A percentile compares a stretch with the other conserved stretches of the same genome.
phyloP scores from a whole-genome alignment of 2,888 invertebrate species.

The Scaptomyza reducta region DNA sequence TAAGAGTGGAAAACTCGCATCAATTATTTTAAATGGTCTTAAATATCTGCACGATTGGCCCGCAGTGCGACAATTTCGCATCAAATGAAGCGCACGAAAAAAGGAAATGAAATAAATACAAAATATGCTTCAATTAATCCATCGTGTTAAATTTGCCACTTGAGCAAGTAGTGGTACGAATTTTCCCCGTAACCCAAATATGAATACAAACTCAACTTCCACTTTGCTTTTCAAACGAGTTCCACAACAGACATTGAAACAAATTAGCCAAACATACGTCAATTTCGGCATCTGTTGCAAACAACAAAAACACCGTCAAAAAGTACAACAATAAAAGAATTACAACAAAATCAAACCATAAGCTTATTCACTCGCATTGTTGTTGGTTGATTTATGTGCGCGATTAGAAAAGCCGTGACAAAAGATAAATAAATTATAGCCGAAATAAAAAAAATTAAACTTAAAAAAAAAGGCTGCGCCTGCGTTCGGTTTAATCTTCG shows the following conservation, averaged over 20 bases:
- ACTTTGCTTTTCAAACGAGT: conserved; percentile 40
- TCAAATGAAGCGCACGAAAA: conserved; percentile 22
- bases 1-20: conserved; percentile 62
- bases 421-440: conserved; percentile 40
- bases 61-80: conserved; percentile 46
- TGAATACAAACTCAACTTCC: conserved; percentile 9
- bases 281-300: conserved; percentile 14
- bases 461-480: conserved; percentile 43
- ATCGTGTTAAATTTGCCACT: conserved; percentile 38
- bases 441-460: conserved; percentile 35
- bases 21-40: conserved; percentile 67
- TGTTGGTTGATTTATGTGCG: conserved; percentile 66
- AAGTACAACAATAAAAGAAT: conserved; percentile 6
- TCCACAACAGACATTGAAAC: conserved; percentile 30
- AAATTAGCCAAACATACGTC: conserved; percentile 25
- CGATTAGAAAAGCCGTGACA: conserved; percentile 65
- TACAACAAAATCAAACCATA: conserved; percentile 11
- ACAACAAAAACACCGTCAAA: conserved; percentile 12
- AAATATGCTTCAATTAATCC: conserved; percentile 36
- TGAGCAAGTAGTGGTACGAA: conserved; percentile 6
- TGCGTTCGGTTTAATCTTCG: conserved; percentile 14
- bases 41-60: conserved; percentile 47
- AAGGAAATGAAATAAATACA: neutral
- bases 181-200: conserved; percentile 11
- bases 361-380: conserved; percentile 28